A percentile compares a stretch with the other conserved stretches of the same genome.
Evolutionary conservation across 2,113 vertebrate genomes (phyloP).

Genomic region (Scalopus aquaticus): DNA sequence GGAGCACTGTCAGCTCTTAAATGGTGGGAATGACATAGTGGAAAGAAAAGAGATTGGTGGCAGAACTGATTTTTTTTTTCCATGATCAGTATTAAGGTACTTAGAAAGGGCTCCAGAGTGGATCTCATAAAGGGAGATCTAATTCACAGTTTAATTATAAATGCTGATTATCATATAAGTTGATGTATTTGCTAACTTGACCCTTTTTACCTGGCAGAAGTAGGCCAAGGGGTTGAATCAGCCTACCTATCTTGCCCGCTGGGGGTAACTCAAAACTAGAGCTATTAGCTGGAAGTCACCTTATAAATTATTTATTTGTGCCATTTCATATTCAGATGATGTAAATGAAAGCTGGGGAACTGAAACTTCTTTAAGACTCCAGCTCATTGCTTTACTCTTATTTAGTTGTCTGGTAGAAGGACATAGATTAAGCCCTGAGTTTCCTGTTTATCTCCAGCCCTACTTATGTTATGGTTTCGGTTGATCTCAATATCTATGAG

Average conservation of each 20-base stretch:
- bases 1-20: neutral
- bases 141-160: neutral
- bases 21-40: neutral
- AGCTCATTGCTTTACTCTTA: neutral
- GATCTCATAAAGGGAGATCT: neutral
- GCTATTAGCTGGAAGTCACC: neutral
- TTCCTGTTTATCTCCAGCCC: neutral
- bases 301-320: slow-evolving; percentile 8
- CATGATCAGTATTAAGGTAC: neutral
- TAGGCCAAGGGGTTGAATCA: neutral
- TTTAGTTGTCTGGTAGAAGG: neutral
- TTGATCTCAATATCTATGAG: neutral
- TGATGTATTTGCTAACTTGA: neutral
- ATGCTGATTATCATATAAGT: neutral
- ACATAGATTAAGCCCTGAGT: neutral
- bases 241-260: neutral
- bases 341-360: neutral
- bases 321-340: slow-evolving; percentile 35
- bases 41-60: neutral
- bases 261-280: neutral
- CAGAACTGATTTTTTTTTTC: slow-evolving; percentile 44
- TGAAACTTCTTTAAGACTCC: neutral
- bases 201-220: neutral
- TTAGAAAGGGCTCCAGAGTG: neutral
- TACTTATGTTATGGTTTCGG: neutral